Evolutionary conservation across 2,113 vertebrate genomes (phyloP), one percentile per base, ranked within the genome.

Genomic region (Festucalex cinctus): DNA sequence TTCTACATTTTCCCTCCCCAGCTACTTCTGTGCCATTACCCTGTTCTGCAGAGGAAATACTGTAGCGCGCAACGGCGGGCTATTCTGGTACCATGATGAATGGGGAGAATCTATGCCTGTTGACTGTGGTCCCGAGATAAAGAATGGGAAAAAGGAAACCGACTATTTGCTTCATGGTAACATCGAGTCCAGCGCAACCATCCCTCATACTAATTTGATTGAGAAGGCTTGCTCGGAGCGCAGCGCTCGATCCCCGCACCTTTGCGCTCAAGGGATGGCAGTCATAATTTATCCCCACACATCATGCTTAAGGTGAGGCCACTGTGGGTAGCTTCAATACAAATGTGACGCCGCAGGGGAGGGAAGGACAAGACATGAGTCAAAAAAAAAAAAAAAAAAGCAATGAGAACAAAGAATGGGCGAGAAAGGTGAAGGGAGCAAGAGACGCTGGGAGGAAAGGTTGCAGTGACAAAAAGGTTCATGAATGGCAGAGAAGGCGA

Each of bases 191-290:
- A 44, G 68, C 69, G 75, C 82, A 72, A 79, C 80, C 68, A 85
- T 87, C 75, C 53, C 78, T 88, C 85, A 85, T 69, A 75, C 73
- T 88, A 83, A 90, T 89, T 86, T 88, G 89, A 90, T 88, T 82
- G 86, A 88, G 81, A 86, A 85, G 35, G 79, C 83, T 73, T 58
- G 37, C 79, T 84, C 76, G 69, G 72, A 70, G 65, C 78, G 75
- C 72, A 73, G 69, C 71, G 64, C 76, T 70, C 72, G 39, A 83
- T 84, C 77, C 68, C 67, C 77, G 63, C 83, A 81, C 80, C 75
- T 84, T 68, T 70, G 73, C 77, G 70, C 64, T 37, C 36, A 68
- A 49, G 71, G 66, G 60, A 71, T 62, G 69, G 63, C 49, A 13
- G 77, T 61, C 76, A 87, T 80, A 82, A 91, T 88, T 74, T 66